A percentile compares a stretch with the other conserved stretches of the same genome.
Evolutionary conservation across 35 echinoderm and acorn worm species (phyloP).

Genomic region (Ophiothrix spiculata): DNA sequence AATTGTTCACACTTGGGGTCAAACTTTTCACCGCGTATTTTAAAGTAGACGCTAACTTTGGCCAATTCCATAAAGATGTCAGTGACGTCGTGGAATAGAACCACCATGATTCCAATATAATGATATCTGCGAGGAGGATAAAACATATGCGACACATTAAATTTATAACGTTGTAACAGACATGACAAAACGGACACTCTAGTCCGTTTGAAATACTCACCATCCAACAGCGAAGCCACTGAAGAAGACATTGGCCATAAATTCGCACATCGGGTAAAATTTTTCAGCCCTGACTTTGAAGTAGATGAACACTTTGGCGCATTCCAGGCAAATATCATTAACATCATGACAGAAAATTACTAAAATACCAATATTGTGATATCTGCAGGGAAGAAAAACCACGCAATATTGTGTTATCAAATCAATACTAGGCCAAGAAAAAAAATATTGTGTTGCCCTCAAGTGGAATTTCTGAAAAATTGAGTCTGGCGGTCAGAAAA

Average conservation of each 20-base stretch:
- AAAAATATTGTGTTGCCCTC: too few relatives aligned
- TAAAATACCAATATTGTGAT: slow-evolving; percentile 73
- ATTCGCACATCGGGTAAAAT: slow-evolving; percentile 66
- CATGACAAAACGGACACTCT: background rate
- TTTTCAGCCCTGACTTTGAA: slow-evolving; percentile 61
- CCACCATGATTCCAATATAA: slow-evolving; percentile 68
- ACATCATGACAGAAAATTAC: slow-evolving; percentile 96
- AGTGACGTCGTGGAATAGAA: slow-evolving; percentile 89
- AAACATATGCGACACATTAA: slow-evolving; percentile 8
- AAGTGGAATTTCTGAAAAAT: too few relatives aligned
- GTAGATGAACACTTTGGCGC: slow-evolving; percentile 83
- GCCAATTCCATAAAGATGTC: slow-evolving; percentile 95
- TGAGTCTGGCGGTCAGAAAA: too few relatives aligned
- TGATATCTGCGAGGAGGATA: slow-evolving; percentile 65
- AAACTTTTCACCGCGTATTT: slow-evolving; percentile 54
- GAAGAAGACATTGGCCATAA: slow-evolving; percentile 75
- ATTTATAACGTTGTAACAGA: background rate
- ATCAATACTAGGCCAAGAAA: too few relatives aligned
- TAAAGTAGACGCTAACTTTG: slow-evolving; percentile 78
- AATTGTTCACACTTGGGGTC: slow-evolving; percentile 61
- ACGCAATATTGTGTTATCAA: background rate
- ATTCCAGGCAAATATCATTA: slow-evolving; percentile 93
- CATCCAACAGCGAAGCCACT: slow-evolving; percentile 70
- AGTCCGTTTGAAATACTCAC: slow-evolving; percentile 54
- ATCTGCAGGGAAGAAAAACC: slow-evolving; percentile 52